Evolutionary conservation across 2,797 vertebrate species (phyloP).

Genomic region (Apogon hyalosoma): DNA sequence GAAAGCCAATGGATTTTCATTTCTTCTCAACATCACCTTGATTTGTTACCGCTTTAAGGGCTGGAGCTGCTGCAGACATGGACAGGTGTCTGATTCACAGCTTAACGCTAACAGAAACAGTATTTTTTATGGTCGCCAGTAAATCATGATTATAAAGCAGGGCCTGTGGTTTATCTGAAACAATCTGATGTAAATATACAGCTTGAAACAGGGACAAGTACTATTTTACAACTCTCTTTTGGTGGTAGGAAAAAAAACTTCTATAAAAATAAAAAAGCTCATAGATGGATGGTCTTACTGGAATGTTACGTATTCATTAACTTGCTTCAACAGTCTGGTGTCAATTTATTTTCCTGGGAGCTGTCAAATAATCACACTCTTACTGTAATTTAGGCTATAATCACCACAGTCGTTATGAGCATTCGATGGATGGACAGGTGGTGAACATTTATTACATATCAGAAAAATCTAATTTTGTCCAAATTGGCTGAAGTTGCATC

Average conservation of each 20-base stretch:
- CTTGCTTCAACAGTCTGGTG: neutral
- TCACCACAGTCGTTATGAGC: constrained; percentile 18
- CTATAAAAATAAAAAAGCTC: neutral
- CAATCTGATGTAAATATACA: neutral
- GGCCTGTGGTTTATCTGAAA: neutral
- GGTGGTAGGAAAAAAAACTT: neutral
- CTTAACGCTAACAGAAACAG: neutral
- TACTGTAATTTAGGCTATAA: constrained; percentile 5
- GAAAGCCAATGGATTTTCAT: constrained; percentile 14
- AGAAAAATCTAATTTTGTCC: constrained; percentile 1
- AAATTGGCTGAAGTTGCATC: neutral
- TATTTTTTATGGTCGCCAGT: neutral
- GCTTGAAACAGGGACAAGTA: neutral
- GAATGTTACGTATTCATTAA: constrained; percentile 6
- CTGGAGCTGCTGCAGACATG: neutral
- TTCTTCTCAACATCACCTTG: constrained; percentile 1
- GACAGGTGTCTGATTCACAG: neutral
- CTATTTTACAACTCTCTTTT: neutral
- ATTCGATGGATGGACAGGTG: constrained; percentile 2
- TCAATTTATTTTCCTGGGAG: constrained; percentile 14
- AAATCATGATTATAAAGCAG: neutral
- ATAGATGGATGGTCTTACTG: neutral
- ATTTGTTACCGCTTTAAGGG: constrained; percentile 10
- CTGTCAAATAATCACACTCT: constrained; percentile 15
- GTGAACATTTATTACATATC: constrained; percentile 10